These are phyloP conservation scores for Myrmecobius fasciatus DNA, from an alignment of 2,113 vertebrate genomes.

Conservation along the genomic window DNA sequence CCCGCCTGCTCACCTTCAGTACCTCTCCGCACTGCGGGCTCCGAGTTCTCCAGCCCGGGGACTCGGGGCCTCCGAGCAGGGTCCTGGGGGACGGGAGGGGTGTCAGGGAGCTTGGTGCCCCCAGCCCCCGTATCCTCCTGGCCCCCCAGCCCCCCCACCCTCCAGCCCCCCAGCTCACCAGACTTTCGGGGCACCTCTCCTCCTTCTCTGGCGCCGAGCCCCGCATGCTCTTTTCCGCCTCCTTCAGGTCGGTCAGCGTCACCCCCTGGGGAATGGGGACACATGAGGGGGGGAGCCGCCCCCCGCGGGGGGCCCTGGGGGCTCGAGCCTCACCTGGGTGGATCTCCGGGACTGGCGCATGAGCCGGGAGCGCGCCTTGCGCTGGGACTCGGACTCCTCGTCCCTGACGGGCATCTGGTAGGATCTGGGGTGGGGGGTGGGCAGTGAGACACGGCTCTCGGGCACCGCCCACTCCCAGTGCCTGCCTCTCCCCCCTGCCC, in stretches of 20 bases:
- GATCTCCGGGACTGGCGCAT: conserved; percentile 93
- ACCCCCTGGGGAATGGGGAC: conserved; percentile 86
- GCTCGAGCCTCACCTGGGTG: conserved; percentile 88
- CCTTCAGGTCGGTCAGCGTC: conserved; percentile 92
- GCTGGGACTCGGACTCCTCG: conserved; percentile 94
- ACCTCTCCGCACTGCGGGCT: conserved; percentile 62
- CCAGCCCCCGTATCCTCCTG: too few relatives aligned
- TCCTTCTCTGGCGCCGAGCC: conserved; percentile 60
- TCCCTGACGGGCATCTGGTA: conserved; percentile 91
- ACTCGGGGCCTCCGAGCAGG: conserved; percentile 55
- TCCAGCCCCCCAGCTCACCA: conserved; percentile 46
- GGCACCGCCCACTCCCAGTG: too few relatives aligned
- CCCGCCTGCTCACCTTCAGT: background rate
- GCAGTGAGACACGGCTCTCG: background rate
- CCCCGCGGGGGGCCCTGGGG: too few relatives aligned
- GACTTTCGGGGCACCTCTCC: conserved; percentile 17
- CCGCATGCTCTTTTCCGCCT: conserved; percentile 88
- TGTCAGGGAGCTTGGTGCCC: background rate
- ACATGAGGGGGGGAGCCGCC: background rate
- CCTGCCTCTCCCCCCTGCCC: background rate
- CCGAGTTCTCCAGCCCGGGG: conserved; percentile 66
- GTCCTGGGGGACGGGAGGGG: conserved; percentile 55
- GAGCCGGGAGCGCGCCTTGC: conserved; percentile 92
- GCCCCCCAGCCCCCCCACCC: background rate
- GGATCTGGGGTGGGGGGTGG: conserved; percentile 80